A percentile compares a stretch with the other conserved stretches of the same genome.
Conservation (phyloP, 2,113 vertebrate species). For the Poeciliopsis occidentalis region DNA sequence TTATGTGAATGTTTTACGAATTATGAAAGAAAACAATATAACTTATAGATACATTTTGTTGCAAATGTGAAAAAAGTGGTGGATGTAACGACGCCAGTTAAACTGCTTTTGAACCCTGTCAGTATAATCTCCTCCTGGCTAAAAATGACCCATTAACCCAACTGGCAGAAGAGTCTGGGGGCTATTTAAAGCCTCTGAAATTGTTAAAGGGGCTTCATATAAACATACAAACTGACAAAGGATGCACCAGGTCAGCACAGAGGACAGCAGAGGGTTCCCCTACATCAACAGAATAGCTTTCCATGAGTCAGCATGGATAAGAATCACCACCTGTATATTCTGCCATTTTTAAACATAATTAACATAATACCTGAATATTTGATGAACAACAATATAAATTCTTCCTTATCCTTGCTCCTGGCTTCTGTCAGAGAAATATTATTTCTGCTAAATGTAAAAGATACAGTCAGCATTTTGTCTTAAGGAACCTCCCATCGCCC, state of each 20-base stretch:
- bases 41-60: background rate
- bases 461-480: conserved; percentile 71
- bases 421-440: conserved; percentile 44
- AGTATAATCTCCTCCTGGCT: background rate
- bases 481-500: conserved; percentile 55
- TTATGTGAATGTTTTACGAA: background rate
- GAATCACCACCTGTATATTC: background rate
- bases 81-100: background rate
- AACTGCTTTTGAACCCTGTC: background rate
- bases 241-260: background rate
- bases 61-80: conserved; percentile 8
- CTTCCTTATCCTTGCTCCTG: conserved; percentile 1
- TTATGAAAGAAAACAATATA: background rate
- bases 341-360: no score
- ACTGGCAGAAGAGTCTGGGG: background rate
- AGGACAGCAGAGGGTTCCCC: background rate
- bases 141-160: background rate
- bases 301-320: background rate
- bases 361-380: background rate
- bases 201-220: background rate
- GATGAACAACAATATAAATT: conserved; percentile 11
- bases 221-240: background rate
- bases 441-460: conserved; percentile 70
- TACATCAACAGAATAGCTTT: background rate
- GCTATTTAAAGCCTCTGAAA: background rate